These are phyloP conservation scores for Neotoma lepida DNA, from an alignment of 2,113 vertebrate species.

Conservation along the genomic window DNA sequence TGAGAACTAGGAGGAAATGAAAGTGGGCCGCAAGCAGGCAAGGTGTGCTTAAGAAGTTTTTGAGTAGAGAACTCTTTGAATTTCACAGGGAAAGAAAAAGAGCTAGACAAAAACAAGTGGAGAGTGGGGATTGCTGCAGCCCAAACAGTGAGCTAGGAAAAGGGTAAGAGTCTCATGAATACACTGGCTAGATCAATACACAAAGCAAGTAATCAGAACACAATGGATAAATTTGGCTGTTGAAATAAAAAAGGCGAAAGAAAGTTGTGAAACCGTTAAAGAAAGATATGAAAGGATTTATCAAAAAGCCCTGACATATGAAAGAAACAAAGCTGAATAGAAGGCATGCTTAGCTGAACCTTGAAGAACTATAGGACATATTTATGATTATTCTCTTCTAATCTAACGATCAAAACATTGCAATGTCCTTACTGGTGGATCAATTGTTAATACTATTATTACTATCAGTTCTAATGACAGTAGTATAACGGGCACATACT, in stretches of 20 bases:
- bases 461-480: neutral
- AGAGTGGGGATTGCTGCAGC: neutral
- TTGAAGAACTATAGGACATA: neutral
- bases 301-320: neutral
- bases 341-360: neutral
- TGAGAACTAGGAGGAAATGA: conserved; percentile 57
- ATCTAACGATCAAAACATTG: neutral
- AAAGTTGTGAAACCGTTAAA: conserved; percentile 24
- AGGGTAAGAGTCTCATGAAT: conserved; percentile 27
- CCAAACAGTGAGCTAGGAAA: conserved; percentile 1
- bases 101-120: conserved; percentile 53
- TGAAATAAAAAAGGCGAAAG: conserved; percentile 15
- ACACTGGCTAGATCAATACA: conserved; percentile 1
- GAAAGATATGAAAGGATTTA: conserved; percentile 55
- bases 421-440: neutral
- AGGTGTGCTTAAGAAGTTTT: conserved; percentile 51
- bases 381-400: neutral
- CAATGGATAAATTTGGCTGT: conserved; percentile 24
- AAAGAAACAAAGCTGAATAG: conserved; percentile 39
- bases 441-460: neutral
- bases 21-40: neutral
- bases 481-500: neutral
- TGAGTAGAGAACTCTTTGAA: conserved; percentile 52
- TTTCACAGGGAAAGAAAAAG: conserved; percentile 41
- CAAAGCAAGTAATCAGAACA: conserved; percentile 55